Base-by-base conservation (phyloP, 2,113 vertebrate species). In the Ranitomeya imitator region DNA sequence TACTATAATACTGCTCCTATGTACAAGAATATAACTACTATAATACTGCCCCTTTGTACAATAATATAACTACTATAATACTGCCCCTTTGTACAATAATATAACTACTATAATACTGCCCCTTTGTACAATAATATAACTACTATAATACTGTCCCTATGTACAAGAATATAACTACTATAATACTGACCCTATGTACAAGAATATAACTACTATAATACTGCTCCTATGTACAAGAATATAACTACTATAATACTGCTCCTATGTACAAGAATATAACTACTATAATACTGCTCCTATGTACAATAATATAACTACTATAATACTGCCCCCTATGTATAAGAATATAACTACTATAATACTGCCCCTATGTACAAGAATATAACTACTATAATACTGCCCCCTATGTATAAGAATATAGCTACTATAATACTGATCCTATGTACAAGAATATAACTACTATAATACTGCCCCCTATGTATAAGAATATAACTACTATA, bases 301-400 rank as follows among this genome's bases (percentile, higher is more conserved):
- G 26, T 26, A 71, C 23, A 71, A 26, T 11, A 71, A 71, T 31
- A 31, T 31, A 71, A 61, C 60, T 61, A 61, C 60, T 61, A 61
- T 61, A 61, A 19, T 61, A 61, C 60, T 61, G 60, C 60, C 4
- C n/a, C 60, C 15, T 61, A 61, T 61, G 16, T 61, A 61, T 16
- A 61, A 61, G 60, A 61, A 61, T 61, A 61, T 61, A 61, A 19
- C 60, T 69, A 71, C 67, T 71, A 71, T 71, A 71, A 71, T 71
- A 31, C 67, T 31, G 67, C 23, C 6, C n/a, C 23, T 14, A 71
- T 71, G 12, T 26, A 71, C 23, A 71, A 71, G 23, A 71, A 71
- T 31, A 31, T 31, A 71, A 71, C 26, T 71, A 71, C 67, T 31
- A 71, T 26, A 71, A 71, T 71, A 71, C 23, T 71, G 23, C n/a